phyloP scores from a whole-genome alignment of 1,140 invertebrate species.

The Ectropis grisescens region DNA sequence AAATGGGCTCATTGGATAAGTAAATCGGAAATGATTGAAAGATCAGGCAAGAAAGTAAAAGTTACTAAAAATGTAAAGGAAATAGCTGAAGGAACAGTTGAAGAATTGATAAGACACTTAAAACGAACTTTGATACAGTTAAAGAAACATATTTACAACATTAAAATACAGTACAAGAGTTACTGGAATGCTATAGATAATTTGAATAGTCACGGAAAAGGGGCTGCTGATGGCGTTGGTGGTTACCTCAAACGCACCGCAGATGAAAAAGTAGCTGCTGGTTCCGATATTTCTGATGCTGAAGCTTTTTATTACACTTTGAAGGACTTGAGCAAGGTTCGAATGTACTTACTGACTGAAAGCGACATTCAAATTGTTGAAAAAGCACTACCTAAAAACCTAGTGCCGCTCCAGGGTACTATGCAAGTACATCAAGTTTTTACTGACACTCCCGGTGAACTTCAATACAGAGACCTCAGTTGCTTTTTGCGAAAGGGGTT shows the following conservation, averaged over 20 bases:
- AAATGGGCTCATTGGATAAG: constrained; percentile 5
- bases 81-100: neutral
- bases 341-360: constrained; percentile 5
- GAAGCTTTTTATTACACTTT: constrained; percentile 6
- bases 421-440: constrained; percentile 12
- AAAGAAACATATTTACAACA: constrained; percentile 13
- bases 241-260: constrained; percentile 14
- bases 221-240: constrained; percentile 15
- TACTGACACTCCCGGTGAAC: neutral
- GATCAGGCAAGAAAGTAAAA: constrained; percentile 6
- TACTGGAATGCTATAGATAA: constrained; percentile 7
- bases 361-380: neutral
- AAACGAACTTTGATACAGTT: constrained; percentile 2
- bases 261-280: constrained; percentile 11
- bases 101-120: neutral
- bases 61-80: neutral
- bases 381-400: neutral
- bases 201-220: constrained; percentile 12
- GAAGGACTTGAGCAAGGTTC: constrained; percentile 7
- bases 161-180: constrained; percentile 10
- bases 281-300: constrained; percentile 9
- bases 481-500: constrained; percentile 8
- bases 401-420: constrained; percentile 6
- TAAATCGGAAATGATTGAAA: constrained; percentile 3
- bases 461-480: constrained; percentile 8